Evolutionary conservation across 2,797 vertebrate species (phyloP).

Genomic region (Cygnus olor): DNA sequence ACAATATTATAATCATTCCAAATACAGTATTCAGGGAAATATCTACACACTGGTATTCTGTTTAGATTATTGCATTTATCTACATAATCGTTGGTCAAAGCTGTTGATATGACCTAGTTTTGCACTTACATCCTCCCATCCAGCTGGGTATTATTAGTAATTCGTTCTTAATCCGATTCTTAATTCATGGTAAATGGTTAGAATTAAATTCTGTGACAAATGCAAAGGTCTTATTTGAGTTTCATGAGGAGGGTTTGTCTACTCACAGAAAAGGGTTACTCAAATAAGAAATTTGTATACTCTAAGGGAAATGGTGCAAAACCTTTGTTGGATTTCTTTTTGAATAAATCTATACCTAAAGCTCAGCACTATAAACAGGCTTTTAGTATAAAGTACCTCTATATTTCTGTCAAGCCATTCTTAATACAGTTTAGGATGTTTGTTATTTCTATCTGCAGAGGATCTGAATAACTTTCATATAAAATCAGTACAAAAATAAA

Average conservation of each 20-base stretch:
- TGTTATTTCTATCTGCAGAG: not conserved
- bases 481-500: not conserved
- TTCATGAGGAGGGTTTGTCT: not conserved
- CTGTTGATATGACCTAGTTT: conserved; percentile 39
- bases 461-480: not conserved
- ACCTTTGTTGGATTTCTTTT: not conserved
- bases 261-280: conserved; percentile 9
- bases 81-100: not conserved
- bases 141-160: conserved; percentile 24
- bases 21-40: conserved; percentile 1
- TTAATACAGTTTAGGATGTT: not conserved
- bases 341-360: not conserved
- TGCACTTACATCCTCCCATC: not conserved
- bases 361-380: not conserved
- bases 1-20: not conserved
- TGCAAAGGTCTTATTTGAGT: conserved; percentile 27
- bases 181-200: conserved; percentile 36
- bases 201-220: conserved; percentile 27
- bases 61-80: conserved; percentile 6
- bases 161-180: conserved; percentile 16
- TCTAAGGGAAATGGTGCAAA: not conserved
- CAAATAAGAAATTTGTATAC: not conserved
- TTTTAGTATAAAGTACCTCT: not conserved
- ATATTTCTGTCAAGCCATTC: not conserved
- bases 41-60: not conserved